phyloP scores from a whole-genome alignment of 2,797 vertebrate species.

The Psittacula echo region DNA sequence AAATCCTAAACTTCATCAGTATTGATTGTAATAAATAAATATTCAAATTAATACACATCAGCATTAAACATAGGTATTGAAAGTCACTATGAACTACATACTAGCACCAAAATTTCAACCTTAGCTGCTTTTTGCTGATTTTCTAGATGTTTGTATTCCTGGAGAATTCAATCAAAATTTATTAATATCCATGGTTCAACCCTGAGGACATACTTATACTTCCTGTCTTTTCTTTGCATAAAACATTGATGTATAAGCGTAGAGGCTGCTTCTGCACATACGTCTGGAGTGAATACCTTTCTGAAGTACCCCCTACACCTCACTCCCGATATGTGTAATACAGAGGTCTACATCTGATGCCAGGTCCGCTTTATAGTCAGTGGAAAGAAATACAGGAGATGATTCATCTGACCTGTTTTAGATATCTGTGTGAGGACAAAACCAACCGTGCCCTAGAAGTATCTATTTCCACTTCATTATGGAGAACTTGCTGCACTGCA shows the following conservation, averaged over 20 bases:
- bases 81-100: neutral
- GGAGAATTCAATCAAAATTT: neutral
- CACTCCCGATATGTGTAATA: conserved; percentile 5
- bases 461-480: neutral
- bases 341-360: conserved; percentile 1
- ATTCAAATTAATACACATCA: neutral
- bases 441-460: conserved; percentile 22
- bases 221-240: neutral
- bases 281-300: neutral
- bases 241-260: neutral
- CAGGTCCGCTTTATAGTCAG: conserved; percentile 20
- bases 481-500: neutral
- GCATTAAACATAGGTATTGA: neutral
- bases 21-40: neutral
- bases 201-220: neutral
- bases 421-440: conserved; percentile 9
- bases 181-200: neutral
- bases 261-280: neutral
- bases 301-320: neutral
- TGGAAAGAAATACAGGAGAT: conserved; percentile 50
- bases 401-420: conserved; percentile 60
- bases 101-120: neutral
- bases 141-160: neutral
- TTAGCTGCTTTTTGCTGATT: neutral
- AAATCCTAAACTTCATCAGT: neutral